Percentiles rank a stretch among this genome's conserved stretches.
Evolutionary conservation across 2,797 vertebrate species (phyloP).

Genomic region (Enteromius afrohamiltoni): DNA sequence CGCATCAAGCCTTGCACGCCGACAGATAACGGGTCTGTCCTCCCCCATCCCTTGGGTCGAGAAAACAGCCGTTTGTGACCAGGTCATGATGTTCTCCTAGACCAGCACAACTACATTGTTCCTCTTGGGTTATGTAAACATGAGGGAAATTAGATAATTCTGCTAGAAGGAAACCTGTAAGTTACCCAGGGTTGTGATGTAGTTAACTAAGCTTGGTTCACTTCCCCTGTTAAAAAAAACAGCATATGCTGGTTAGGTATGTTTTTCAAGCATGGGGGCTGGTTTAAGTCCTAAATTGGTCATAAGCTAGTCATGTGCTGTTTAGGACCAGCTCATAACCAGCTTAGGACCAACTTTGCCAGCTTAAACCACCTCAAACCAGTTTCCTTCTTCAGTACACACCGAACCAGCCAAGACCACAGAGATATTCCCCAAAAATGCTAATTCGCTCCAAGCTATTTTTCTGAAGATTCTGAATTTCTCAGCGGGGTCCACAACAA

Average conservation of each 20-base stretch:
- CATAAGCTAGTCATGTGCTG: background rate
- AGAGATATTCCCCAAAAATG: background rate
- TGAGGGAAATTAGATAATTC: slow-evolving; percentile 40
- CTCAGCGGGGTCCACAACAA: background rate
- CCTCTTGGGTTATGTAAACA: slow-evolving; percentile 47
- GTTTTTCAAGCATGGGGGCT: background rate
- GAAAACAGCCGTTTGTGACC: slow-evolving; percentile 38
- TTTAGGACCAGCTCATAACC: too few relatives aligned
- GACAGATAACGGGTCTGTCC: slow-evolving; percentile 30
- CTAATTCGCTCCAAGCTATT: background rate
- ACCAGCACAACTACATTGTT: slow-evolving; percentile 20
- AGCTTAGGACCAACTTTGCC: too few relatives aligned
- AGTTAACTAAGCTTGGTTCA: background rate
- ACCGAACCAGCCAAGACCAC: background rate
- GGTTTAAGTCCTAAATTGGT: background rate
- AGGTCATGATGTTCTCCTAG: slow-evolving; percentile 14
- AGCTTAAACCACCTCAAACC: too few relatives aligned
- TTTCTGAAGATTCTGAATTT: background rate
- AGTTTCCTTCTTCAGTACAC: too few relatives aligned
- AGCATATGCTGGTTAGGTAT: background rate
- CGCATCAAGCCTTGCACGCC: background rate
- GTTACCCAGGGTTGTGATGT: slow-evolving; percentile 12
- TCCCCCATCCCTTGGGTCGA: slow-evolving; percentile 8
- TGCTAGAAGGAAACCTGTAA: slow-evolving; percentile 28
- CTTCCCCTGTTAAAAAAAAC: background rate